These are phyloP conservation scores for Taxidea taxus DNA, from an alignment of 2,113 vertebrate genomes.

Conservation along the genomic window DNA sequence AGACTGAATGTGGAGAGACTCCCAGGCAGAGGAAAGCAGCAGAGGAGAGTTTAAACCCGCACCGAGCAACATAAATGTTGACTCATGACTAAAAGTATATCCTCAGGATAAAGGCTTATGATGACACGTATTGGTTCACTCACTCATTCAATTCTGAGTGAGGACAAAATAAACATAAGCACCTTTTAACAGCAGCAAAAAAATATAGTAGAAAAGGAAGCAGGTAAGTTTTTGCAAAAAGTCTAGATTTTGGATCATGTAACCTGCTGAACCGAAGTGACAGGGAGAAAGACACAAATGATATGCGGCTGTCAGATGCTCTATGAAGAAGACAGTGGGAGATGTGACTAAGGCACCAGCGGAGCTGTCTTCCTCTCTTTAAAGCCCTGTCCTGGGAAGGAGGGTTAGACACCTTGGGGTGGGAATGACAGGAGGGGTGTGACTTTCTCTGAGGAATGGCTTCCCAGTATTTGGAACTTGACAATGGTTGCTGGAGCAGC, in stretches of 20 bases:
- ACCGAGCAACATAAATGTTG: slow-evolving; percentile 32
- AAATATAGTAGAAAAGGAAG: not conserved
- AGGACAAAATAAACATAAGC: not conserved
- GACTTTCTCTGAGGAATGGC: not conserved
- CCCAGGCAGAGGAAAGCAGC: slow-evolving; percentile 47
- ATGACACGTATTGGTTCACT: not conserved
- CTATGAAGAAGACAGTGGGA: not conserved
- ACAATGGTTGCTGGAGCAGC: not conserved
- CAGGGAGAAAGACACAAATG: not conserved
- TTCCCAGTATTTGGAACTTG: not conserved
- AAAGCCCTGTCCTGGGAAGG: slow-evolving; percentile 12
- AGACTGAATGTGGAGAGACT: slow-evolving; percentile 32
- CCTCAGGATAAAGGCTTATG: not conserved
- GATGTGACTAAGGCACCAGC: not conserved
- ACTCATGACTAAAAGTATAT: not conserved
- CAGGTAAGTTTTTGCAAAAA: not conserved
- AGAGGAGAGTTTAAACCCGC: not conserved
- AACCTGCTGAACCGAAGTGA: not conserved
- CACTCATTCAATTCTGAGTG: not conserved
- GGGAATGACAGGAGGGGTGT: not conserved
- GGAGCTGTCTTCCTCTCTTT: not conserved
- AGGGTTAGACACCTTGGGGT: not conserved
- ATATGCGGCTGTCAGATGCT: not conserved
- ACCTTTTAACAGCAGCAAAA: not conserved
- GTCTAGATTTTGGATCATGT: not conserved